These are phyloP conservation scores for Etheostoma perlongum DNA, from an alignment of 2,797 vertebrate genomes.

Conservation along the genomic window DNA sequence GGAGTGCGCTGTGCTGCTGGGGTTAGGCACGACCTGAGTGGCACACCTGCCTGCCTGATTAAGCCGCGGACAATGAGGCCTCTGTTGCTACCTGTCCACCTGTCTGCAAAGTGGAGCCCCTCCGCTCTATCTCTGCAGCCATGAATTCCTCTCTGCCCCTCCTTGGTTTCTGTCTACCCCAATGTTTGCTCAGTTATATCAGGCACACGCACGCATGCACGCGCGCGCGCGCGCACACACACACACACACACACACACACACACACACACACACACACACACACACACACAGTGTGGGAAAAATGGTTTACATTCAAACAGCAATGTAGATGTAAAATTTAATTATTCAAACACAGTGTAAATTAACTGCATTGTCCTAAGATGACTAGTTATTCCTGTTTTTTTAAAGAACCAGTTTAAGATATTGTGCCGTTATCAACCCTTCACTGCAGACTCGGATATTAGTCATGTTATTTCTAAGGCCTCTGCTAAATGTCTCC, in stretches of 20 bases:
- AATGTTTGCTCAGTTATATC: conserved; percentile 50
- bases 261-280: conserved; percentile 2
- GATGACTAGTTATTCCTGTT: neutral
- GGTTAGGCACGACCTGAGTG: conserved; percentile 59
- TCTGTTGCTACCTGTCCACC: conserved; percentile 84
- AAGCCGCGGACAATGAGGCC: conserved; percentile 77
- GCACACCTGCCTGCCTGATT: conserved; percentile 84
- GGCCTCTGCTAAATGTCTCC: conserved; percentile 14
- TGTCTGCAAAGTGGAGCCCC: conserved; percentile 75
- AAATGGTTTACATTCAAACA: conserved; percentile 27
- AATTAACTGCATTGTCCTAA: conserved; percentile 19
- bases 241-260: neutral
- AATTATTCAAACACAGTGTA: neutral
- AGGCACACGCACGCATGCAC: conserved; percentile 25
- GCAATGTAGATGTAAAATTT: conserved; percentile 6
- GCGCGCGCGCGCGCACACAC: neutral
- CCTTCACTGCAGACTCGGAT: neutral
- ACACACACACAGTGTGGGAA: conserved; percentile 4
- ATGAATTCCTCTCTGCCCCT: conserved; percentile 77
- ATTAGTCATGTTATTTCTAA: conserved; percentile 13
- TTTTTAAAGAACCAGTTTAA: conserved; percentile 7
- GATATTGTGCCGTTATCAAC: conserved; percentile 1
- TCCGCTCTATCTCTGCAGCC: conserved; percentile 64
- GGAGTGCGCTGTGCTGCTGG: conserved; percentile 54
- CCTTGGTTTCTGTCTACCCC: conserved; percentile 55